Evolutionary conservation across 2,113 vertebrate species (phyloP), one percentile per base, ranked within the genome.

Genomic region (Saccopteryx bilineata): DNA sequence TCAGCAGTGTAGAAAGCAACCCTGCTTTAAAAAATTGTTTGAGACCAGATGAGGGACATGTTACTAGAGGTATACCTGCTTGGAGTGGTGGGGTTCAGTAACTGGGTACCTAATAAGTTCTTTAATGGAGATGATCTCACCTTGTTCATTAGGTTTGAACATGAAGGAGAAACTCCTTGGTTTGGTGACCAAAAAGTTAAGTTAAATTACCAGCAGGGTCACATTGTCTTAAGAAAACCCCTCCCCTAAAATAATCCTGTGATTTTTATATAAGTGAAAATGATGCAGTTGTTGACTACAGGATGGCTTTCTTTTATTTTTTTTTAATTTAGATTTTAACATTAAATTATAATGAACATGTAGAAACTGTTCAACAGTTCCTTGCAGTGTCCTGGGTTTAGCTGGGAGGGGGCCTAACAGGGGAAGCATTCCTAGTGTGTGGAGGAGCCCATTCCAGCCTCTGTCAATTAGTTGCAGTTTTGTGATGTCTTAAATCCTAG

Each of bases 291-390:
- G 21, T 75, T 82, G 69, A 82, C 9, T 61, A 4, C 69, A 60
- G 31, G 2, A 8, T 75, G 28, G 87, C 13, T 93, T 89, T 95
- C 48, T 84, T 72, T 39, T 18, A 31, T 0, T 63, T 79, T 56
- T 39, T n/a, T 28, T n/a, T 24, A 10, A 12, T 71, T 63, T 61
- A 24, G n/a, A 56, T 48, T 85, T 80, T 76, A 54, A 85, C 85
- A 65, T 33, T 18, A 63, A 14, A 26, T 65, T 31, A 14, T n/a
- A n/a, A 24, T 48, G 69, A 84, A 60, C 66, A 65, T 33, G 18
- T 50, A 79, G 94, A 93, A 52, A 90, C 74, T 65, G 46, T 95
- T 58, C 85, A 58, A 66, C 56, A 56, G 3, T 69, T 66, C 60
- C 86, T 71, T 6, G 7, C 39, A 8, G 21, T 52, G 69, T 78